These are phyloP conservation scores for Channa striata DNA, from an alignment of 2,797 vertebrate species.

Conservation along the genomic window DNA sequence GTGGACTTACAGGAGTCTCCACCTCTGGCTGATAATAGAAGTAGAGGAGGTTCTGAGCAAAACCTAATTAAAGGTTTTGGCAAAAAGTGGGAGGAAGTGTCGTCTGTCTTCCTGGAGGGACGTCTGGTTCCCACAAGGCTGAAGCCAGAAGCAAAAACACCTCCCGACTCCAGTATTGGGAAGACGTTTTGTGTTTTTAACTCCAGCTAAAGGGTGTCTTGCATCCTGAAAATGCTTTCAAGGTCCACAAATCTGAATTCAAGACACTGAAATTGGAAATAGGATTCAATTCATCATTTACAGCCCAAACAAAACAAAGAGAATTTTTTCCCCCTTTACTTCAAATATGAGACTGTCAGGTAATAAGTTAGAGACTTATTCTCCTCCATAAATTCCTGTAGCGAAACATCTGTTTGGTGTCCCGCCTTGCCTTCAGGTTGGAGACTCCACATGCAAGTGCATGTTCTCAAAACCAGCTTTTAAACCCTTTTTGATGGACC, in stretches of 20 bases:
- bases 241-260: background rate
- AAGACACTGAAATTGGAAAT: background rate
- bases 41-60: slow-evolving; percentile 49
- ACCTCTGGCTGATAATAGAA: slow-evolving; percentile 16
- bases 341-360: no score
- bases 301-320: background rate
- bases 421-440: slow-evolving; percentile 36
- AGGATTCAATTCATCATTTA: slow-evolving; percentile 1
- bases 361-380: background rate
- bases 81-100: slow-evolving; percentile 55
- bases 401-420: slow-evolving; percentile 60
- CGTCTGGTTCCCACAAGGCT: slow-evolving; percentile 66
- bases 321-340: no score
- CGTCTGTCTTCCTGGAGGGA: slow-evolving; percentile 44
- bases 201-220: slow-evolving; percentile 9
- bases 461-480: slow-evolving; percentile 43
- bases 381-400: slow-evolving; percentile 24
- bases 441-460: slow-evolving; percentile 31
- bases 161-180: background rate
- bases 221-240: slow-evolving; percentile 6
- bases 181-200: slow-evolving; percentile 15
- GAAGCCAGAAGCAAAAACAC: slow-evolving; percentile 41
- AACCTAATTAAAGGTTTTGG: slow-evolving; percentile 74
- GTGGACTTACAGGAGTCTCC: slow-evolving; percentile 4
- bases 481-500: slow-evolving; percentile 54